Base-by-base conservation (phyloP, 1,140 invertebrate species). In the Zaprionus africanus region DNA sequence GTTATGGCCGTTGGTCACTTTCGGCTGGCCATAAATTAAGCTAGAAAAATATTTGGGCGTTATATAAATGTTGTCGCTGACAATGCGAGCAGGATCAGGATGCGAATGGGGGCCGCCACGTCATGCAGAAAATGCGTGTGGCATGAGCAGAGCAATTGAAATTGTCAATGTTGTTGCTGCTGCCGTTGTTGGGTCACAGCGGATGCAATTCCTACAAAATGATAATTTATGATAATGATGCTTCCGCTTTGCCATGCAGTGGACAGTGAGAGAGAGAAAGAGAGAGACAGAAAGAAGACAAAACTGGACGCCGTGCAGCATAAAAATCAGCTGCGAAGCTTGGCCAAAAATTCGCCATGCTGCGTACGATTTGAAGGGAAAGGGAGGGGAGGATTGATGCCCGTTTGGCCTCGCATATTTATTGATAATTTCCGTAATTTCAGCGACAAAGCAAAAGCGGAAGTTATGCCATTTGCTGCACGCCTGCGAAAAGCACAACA, bases 211-310 rank as follows among this genome's bases (percentile, higher is more conserved):
- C 90, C 90, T 90, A 91, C 90, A 91, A 92, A 92, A 92, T 92
- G 90, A 91, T 92, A 92, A 92, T 92, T 92, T 92, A 91, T 91
- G 90, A 92, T 92, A 92, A 92, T 91, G 90, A 91, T 91, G 86
- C 90, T 92, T 92, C 90, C 90, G 86, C 68, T 88, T 66, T 6
- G 41, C 41, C 59, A 75, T 87, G 75, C 76, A 72, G 65, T 65
- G 57, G 53, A 73, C 58, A 82, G 22, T 59, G 3, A 70, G 74
- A 67, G 69, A 80, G 63, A 26, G 2, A 26, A 0, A 31, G 28
- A 31, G 1, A 9, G 22, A 22, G 22, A 22, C 22, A 28, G 3
- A 67, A 69, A 81, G 67, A 69, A 76, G 79, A 80, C 73, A 72
- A 73, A 82, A 78, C 64, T 53, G 54, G 53, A 67, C 67, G 65